phyloP scores from a whole-genome alignment of 92 coral and sea anemone species.

The Siderastrea radians region DNA sequence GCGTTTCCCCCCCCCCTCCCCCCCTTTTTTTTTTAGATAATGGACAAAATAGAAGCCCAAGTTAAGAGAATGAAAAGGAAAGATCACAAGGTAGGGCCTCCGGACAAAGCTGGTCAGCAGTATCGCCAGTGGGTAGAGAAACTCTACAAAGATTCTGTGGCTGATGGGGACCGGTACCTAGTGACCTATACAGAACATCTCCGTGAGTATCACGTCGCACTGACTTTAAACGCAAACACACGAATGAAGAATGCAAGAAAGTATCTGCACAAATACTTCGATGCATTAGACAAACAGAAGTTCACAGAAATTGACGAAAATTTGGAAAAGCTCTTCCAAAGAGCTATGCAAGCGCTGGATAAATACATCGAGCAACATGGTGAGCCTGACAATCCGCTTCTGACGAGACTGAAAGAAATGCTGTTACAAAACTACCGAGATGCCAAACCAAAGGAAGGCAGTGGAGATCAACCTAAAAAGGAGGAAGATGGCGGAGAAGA shows the following conservation, averaged over 20 bases:
- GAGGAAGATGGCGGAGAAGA: not conserved
- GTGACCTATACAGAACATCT: conserved; percentile 93
- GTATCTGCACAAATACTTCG: conserved; percentile 62
- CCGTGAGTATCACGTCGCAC: conserved; percentile 80
- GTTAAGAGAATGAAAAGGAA: conserved; percentile 51
- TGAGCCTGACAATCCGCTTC: conserved; percentile 81
- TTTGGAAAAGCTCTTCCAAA: conserved; percentile 64
- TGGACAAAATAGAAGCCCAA: conserved; percentile 69
- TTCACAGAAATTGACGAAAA: conserved; percentile 66
- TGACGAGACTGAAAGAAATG: conserved; percentile 72
- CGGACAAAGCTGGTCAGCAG: conserved; percentile 67
- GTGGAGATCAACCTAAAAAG: not conserved
- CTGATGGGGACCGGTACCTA: conserved; percentile 65
- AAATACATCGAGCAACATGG: conserved; percentile 46
- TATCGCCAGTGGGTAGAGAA: conserved; percentile 91
- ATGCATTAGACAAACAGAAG: conserved; percentile 49
- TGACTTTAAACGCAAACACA: conserved; percentile 86
- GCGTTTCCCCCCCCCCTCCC: too few species aligned
- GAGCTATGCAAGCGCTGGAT: conserved; percentile 62
- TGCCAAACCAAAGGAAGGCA: not conserved
- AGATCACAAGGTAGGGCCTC: conserved; percentile 4
- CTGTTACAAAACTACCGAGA: conserved; percentile 66
- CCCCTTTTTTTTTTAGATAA: conserved; percentile 26
- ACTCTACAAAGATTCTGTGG: conserved; percentile 68
- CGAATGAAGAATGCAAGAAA: conserved; percentile 84